Percentiles rank a stretch among this genome's conserved stretches.
These are phyloP conservation scores for Artibeus jamaicensis DNA, from an alignment of 2,797 vertebrate genomes.

Conservation along the genomic window DNA sequence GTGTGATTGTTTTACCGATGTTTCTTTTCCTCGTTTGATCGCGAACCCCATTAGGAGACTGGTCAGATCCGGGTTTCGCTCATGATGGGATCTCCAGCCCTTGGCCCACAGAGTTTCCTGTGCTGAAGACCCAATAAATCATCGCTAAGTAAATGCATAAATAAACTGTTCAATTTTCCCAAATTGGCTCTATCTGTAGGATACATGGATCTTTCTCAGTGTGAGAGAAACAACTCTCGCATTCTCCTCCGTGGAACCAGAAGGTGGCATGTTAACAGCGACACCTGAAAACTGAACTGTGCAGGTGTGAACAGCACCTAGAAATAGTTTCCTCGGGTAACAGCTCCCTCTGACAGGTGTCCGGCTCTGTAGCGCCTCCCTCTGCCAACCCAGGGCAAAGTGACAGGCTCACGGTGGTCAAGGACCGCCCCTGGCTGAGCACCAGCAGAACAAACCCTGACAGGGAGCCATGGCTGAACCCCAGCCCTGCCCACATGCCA, in stretches of 20 bases:
- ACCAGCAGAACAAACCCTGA: slow-evolving; percentile 60
- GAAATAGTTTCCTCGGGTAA: slow-evolving; percentile 70
- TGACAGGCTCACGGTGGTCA: slow-evolving; percentile 70
- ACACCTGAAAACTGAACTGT: slow-evolving; percentile 20
- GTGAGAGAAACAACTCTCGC: slow-evolving; percentile 44
- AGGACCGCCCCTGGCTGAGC: slow-evolving; percentile 42
- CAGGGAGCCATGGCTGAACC: slow-evolving; percentile 32
- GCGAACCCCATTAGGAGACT: not conserved
- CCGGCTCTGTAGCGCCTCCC: slow-evolving; percentile 54
- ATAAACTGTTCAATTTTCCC: not conserved
- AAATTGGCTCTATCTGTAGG: not conserved
- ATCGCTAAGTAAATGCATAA: not conserved
- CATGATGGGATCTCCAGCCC: not conserved
- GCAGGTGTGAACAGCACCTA: slow-evolving; percentile 61
- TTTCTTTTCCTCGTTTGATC: not conserved
- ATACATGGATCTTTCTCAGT: not conserved
- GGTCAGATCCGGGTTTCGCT: not conserved
- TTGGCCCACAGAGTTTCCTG: not conserved
- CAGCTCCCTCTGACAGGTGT: slow-evolving; percentile 70
- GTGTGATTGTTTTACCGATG: not conserved
- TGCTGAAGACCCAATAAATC: not conserved
- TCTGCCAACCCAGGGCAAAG: slow-evolving; percentile 70
- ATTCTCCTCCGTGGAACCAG: slow-evolving; percentile 50
- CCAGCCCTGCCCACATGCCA: slow-evolving; percentile 67
- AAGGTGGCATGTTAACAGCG: slow-evolving; percentile 37